Percentiles rank a stretch among this genome's conserved stretches.
Conservation (phyloP, 2,797 vertebrate genomes). For the Tauraco hartlaubi region DNA sequence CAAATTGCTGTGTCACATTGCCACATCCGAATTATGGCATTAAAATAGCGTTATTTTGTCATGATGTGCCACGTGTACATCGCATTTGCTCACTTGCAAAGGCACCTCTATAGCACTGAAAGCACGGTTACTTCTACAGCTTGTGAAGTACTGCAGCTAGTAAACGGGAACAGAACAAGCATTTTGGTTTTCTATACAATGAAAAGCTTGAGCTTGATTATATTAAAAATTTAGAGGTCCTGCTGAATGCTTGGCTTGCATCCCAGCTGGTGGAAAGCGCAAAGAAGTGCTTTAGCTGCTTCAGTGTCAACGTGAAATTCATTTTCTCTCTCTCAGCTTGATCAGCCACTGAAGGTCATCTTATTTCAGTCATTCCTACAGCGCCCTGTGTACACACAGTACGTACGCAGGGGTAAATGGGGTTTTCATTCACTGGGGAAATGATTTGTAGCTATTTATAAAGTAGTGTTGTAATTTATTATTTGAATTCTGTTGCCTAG, state of each 20-base stretch:
- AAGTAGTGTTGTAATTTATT: constrained; percentile 47
- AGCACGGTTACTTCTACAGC: not conserved
- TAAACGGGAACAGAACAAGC: not conserved
- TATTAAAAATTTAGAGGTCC: not conserved
- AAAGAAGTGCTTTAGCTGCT: constrained; percentile 15
- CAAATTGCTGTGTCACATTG: not conserved
- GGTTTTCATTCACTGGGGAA: constrained; percentile 24
- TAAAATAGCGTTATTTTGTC: not conserved
- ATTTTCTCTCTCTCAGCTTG: constrained; percentile 41
- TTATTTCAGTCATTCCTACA: not conserved
- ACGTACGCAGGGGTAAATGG: not conserved
- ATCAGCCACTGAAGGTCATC: constrained; percentile 27
- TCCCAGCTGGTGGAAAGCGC: not conserved
- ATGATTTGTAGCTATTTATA: constrained; percentile 57
- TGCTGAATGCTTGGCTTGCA: constrained; percentile 8
- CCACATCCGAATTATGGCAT: not conserved
- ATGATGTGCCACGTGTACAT: not conserved
- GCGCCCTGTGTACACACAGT: not conserved
- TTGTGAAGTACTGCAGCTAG: not conserved
- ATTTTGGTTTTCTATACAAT: not conserved
- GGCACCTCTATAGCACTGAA: not conserved
- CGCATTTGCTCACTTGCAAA: not conserved
- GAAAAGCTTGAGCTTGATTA: constrained; percentile 4
- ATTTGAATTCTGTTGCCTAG: constrained; percentile 35
- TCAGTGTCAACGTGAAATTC: constrained; percentile 30